Evolutionary conservation across 2,113 vertebrate species (phyloP), one percentile per base, ranked within the genome.

Genomic region (Rhipidura dahli): DNA sequence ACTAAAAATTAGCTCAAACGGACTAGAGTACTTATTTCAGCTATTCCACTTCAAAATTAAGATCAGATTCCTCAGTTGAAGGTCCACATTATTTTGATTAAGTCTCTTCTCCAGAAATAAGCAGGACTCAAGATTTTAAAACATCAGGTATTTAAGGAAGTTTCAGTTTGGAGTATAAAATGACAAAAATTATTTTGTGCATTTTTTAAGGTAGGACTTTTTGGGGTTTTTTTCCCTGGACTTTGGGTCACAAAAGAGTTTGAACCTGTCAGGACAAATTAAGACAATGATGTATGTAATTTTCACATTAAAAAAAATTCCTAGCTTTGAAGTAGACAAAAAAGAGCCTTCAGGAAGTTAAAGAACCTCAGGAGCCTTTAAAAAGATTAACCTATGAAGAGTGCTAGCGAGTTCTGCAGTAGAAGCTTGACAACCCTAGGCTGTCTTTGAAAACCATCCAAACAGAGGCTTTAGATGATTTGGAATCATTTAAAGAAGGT

Each of bases 381-480:
- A 76, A 96, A 87, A 83, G 54, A 85, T 85, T 84, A 83, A 73
- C 37, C 53, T 87, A 7, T 82, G 93, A 85, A 83, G 44, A 92
- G 33, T 54, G 31, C 7, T 69, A 44, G 6, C 80, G 71, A 89
- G 71, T 8, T 47, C 59, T 64, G 13, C 69, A 87, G 76, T 8
- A 86, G 56, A 83, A 89, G 40, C 15, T 60, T 86, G 63, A 91
- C 63, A 93, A 96, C 44, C 9, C 75, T 82, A 81, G 64, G 35
- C 51, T 93, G 54, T 68, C 68, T 86, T 90, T 93, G 68, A 92
- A 83, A 94, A 75, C 15, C 39, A 75, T 59, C 44, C 56, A 93
- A 80, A 77, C 5, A 47, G 45, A 20, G 31, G 8, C 8, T 91
- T 93, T 82, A 82, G 37, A 89, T 44, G 12, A 83, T 59, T 87